Evolutionary conservation across 64 coral and sea anemone species (phyloP), one percentile per base, ranked within the genome.

Genomic region (Porites lutea): DNA sequence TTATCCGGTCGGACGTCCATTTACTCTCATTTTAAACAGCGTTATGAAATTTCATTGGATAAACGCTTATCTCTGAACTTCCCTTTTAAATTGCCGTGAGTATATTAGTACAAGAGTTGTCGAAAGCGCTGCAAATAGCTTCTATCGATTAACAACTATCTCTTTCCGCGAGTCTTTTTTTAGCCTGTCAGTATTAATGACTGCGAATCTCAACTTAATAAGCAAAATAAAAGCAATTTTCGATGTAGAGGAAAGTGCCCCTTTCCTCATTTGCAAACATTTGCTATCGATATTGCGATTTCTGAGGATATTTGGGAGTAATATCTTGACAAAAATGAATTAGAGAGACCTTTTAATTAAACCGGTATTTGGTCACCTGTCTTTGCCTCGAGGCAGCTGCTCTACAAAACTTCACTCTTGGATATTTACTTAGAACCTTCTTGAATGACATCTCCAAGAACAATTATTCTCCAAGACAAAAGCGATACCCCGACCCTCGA

Each of bases 291-390:
- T 50, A 69, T 75, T n/a, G 15, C 45, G 21, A 12, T 63, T 65
- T 64, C 43, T 19, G 59, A 22, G 44, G 64, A 65, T 82, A 61
- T 82, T 82, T 48, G 43, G 81, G 22, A 68, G 44, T 80, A 60
- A 80, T 80, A 27, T 80, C 2, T 68, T 1, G 50, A 12, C 50
- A 7, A n/a, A 23, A 16, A 50, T 15, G 61, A 51, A n/a, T 49
- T 3, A n/a, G 13, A 84, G 45, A 51, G 48, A 51, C 63, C 43
- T 84, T 73, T 68, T 52, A 84, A 64, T 82, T 68, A 84, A 84
- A 84, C 14, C 45, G 13, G 44, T 68, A 84, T 84, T 84, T 65
- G 61, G n/a, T 14, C 43, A 47, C 7, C 49, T 68, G 43, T 65
- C 2, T 84, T 84, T 67, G 21, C 45, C 15, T 9, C 2, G 52